phyloP scores from a whole-genome alignment of 2,888 invertebrate species.

The Zonitis immaculata region DNA sequence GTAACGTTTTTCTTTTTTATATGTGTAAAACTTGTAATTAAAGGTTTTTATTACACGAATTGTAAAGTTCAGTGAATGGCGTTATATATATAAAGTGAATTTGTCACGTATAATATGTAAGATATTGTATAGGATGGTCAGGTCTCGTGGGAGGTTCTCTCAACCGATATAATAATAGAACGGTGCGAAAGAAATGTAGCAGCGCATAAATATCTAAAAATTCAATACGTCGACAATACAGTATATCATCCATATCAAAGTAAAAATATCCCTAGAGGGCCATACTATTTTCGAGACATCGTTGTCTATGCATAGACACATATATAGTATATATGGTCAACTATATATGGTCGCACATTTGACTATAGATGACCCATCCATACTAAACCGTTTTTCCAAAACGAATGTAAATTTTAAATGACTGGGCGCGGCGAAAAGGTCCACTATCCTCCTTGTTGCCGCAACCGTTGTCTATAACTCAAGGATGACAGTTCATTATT shows the following conservation, averaged over 20 bases:
- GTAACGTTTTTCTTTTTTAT: no score
- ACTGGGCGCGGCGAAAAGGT: slow-evolving; percentile 39
- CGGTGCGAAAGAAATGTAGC: slow-evolving; percentile 14
- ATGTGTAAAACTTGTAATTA: no score
- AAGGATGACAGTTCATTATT: slow-evolving; percentile 46
- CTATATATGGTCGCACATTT: slow-evolving; percentile 48
- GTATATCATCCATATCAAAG: slow-evolving; percentile 49
- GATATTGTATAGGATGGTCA: slow-evolving; percentile 10
- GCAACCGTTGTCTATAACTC: slow-evolving; percentile 43
- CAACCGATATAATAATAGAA: slow-evolving; percentile 23
- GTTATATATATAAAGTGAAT: slow-evolving; percentile 1
- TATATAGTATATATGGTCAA: no score
- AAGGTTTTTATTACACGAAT: no score
- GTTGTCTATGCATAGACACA: slow-evolving; percentile 44
- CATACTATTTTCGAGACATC: slow-evolving; percentile 44
- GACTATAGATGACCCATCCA: slow-evolving; percentile 50
- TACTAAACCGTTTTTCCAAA: slow-evolving; percentile 45
- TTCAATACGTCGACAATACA: slow-evolving; percentile 45
- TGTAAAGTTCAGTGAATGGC: no score
- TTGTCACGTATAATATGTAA: slow-evolving; percentile 14
- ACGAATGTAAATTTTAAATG: slow-evolving; percentile 46
- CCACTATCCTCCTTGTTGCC: slow-evolving; percentile 26
- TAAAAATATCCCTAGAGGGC: slow-evolving; percentile 44
- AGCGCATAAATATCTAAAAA: slow-evolving; percentile 42
- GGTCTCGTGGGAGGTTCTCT: slow-evolving; percentile 13